phyloP scores from a whole-genome alignment of 2,113 vertebrate species.

The Chionodraco myersi region DNA sequence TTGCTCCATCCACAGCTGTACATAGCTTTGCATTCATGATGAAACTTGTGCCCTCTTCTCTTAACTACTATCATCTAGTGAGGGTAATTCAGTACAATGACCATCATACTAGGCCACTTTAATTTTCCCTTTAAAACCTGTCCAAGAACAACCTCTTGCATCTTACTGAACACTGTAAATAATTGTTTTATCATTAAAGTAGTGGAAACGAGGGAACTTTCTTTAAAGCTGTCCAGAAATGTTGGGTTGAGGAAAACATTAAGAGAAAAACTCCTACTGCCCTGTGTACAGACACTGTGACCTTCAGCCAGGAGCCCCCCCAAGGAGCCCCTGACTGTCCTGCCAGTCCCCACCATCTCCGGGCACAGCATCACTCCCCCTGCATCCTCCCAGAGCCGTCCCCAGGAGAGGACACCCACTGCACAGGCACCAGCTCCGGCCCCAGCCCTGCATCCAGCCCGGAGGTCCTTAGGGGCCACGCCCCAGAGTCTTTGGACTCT shows the following conservation, averaged over 20 bases:
- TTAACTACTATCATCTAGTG: no score
- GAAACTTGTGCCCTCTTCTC: no score
- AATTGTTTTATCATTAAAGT: no score
- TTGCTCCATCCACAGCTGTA: no score
- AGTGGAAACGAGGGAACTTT: not conserved
- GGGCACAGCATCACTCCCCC: slow-evolving; percentile 57
- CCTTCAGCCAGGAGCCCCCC: slow-evolving; percentile 68
- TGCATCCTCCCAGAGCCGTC: slow-evolving; percentile 61
- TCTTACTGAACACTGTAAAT: no score
- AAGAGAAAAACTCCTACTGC: slow-evolving; percentile 1
- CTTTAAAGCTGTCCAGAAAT: no score
- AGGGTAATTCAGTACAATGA: no score
- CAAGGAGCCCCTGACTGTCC: slow-evolving; percentile 11
- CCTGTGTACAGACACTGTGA: slow-evolving; percentile 71
- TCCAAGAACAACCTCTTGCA: not conserved
- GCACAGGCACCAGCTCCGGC: slow-evolving; percentile 68
- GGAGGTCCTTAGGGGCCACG: slow-evolving; percentile 86
- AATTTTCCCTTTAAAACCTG: no score
- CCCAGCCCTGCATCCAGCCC: slow-evolving; percentile 85
- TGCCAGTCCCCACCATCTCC: not conserved
- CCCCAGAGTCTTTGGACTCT: slow-evolving; percentile 88
- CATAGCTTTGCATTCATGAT: no score
- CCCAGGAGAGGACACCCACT: slow-evolving; percentile 64
- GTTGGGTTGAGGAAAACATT: no score
- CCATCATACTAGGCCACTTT: no score